Evolutionary conservation across 2,888 invertebrate genomes (phyloP).

Genomic region (Erebia aethiops): DNA sequence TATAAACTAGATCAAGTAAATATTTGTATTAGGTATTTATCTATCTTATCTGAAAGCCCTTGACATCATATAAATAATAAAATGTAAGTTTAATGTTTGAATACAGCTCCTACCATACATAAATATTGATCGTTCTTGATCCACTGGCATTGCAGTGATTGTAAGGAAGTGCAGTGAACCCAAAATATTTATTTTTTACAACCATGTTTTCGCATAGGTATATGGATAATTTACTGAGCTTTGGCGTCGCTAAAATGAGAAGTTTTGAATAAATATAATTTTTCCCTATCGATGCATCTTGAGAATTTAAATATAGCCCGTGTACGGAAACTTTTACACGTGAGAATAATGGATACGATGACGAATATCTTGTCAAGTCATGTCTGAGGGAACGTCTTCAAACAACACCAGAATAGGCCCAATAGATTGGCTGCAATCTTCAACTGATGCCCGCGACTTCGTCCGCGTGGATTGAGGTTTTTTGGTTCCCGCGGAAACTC

Average conservation of each 20-base stretch:
- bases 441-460: too few species aligned
- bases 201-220: background rate
- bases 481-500: too few species aligned
- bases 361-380: too few species aligned
- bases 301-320: background rate
- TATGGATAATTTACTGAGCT: background rate
- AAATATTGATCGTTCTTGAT: slow-evolving; percentile 2
- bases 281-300: background rate
- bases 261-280: background rate
- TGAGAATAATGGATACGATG: background rate
- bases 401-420: too few species aligned
- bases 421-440: too few species aligned
- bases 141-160: slow-evolving; percentile 13
- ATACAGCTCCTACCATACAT: background rate
- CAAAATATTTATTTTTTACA: slow-evolving; percentile 8
- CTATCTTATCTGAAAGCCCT: background rate
- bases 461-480: too few species aligned
- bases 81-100: too few species aligned
- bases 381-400: too few species aligned
- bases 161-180: slow-evolving; percentile 14
- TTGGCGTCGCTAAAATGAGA: background rate
- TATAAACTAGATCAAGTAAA: slow-evolving; percentile 1
- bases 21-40: slow-evolving; percentile 6
- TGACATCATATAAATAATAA: slow-evolving; percentile 1
- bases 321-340: background rate